phyloP scores from a whole-genome alignment of 2,113 vertebrate species.

The Oplegnathus fasciatus region DNA sequence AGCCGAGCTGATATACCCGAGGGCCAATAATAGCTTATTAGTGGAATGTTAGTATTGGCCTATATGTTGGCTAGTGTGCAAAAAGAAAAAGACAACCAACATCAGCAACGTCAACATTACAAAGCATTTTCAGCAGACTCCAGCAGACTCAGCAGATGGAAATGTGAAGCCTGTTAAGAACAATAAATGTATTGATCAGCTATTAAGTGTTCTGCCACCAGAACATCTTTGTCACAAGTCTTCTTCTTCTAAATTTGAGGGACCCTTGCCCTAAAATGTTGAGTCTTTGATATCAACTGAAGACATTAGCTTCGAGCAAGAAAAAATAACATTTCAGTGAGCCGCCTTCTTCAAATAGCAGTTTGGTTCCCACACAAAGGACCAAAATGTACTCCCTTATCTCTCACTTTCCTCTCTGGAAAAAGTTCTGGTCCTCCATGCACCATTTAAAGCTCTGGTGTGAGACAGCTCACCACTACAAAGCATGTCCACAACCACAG shows the following conservation, averaged over 20 bases:
- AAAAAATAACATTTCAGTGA: neutral
- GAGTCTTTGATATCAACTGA: neutral
- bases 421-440: neutral
- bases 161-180: neutral
- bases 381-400: neutral
- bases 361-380: neutral
- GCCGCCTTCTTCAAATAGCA: neutral
- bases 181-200: neutral
- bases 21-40: no score
- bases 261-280: no score
- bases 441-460: slow-evolving; percentile 10
- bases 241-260: neutral
- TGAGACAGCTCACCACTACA: neutral
- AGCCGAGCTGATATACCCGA: no score
- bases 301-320: no score
- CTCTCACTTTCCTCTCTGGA: neutral
- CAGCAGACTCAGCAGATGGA: neutral
- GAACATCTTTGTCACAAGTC: neutral
- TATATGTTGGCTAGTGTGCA: no score
- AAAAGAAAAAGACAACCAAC: no score
- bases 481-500: neutral
- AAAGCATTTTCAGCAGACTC: neutral
- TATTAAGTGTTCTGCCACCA: neutral
- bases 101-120: neutral
- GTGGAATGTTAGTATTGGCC: no score